Evolutionary conservation across 2,888 invertebrate genomes (phyloP).

Genomic region (Tiliacea citrago): DNA sequence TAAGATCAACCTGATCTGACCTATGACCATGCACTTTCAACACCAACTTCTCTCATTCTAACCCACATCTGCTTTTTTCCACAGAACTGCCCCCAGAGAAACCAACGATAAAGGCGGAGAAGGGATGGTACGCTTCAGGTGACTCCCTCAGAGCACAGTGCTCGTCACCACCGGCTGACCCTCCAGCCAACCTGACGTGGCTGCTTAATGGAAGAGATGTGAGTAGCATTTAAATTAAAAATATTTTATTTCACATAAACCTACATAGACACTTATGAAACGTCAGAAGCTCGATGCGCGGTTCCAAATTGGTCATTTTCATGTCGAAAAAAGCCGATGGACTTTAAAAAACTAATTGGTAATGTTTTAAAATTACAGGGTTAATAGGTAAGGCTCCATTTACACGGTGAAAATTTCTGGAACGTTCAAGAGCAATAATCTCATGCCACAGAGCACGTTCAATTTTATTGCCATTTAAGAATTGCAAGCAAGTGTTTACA

Average conservation of each 20-base stretch:
- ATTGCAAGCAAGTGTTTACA: too few relatives aligned
- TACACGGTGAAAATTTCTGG: too few relatives aligned
- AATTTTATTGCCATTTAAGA: too few relatives aligned
- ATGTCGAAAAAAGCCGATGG: too few relatives aligned
- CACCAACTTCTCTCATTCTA: background rate
- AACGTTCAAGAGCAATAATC: too few relatives aligned
- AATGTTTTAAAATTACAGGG: background rate
- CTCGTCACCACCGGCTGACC: constrained; percentile 94
- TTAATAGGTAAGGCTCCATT: background rate
- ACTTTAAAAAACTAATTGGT: background rate
- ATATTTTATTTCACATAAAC: background rate
- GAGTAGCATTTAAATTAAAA: constrained; percentile 78
- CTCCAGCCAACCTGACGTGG: constrained; percentile 94
- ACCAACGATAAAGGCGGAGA: constrained; percentile 93
- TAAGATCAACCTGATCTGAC: background rate
- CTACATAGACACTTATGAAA: background rate
- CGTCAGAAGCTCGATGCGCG: background rate
- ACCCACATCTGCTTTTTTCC: constrained; percentile 61
- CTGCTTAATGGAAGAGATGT: constrained; percentile 95
- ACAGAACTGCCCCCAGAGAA: constrained; percentile 94
- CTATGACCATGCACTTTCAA: background rate
- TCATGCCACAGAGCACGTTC: too few relatives aligned
- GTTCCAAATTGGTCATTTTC: too few relatives aligned
- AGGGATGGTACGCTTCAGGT: constrained; percentile 94
- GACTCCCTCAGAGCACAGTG: constrained; percentile 95